Percentiles rank a stretch among this genome's conserved stretches.
These are phyloP conservation scores for Oreamnos americanus DNA, from an alignment of 2,113 vertebrate species.

Conservation along the genomic window DNA sequence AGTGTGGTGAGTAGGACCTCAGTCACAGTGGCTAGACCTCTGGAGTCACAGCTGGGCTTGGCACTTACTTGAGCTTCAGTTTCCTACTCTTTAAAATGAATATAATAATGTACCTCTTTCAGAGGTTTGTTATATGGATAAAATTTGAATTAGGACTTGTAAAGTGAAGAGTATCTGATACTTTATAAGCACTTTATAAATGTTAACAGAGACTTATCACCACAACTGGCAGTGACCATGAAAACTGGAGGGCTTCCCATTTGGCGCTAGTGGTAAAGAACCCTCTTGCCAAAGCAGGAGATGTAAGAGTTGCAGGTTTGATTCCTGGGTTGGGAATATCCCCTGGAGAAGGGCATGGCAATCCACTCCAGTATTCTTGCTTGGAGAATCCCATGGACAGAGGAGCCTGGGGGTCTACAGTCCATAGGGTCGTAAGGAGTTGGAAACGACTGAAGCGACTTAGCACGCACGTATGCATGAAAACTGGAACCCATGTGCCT, in stretches of 20 bases:
- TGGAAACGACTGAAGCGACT: fast-evolving
- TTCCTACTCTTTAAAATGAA: background rate
- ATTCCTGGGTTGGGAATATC: background rate
- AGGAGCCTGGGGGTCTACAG: background rate
- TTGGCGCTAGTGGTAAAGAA: background rate
- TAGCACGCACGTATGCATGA: fast-evolving
- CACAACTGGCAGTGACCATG: background rate
- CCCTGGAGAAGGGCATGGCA: background rate
- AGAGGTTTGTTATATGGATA: background rate
- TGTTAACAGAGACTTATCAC: background rate
- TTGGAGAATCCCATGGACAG: background rate
- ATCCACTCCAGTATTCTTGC: background rate
- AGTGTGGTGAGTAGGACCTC: background rate
- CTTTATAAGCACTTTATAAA: background rate
- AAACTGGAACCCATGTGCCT: background rate
- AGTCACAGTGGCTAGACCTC: background rate
- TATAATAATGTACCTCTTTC: no score
- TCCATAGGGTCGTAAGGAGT: background rate
- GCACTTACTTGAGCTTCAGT: background rate
- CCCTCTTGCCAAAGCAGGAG: background rate
- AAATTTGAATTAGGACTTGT: background rate
- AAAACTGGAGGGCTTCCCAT: background rate
- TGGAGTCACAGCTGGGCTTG: background rate
- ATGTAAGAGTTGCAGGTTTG: background rate
- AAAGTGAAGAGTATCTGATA: background rate